Conservation (phyloP, 1,140 invertebrate genomes). For the Reticulitermes speratus region DNA sequence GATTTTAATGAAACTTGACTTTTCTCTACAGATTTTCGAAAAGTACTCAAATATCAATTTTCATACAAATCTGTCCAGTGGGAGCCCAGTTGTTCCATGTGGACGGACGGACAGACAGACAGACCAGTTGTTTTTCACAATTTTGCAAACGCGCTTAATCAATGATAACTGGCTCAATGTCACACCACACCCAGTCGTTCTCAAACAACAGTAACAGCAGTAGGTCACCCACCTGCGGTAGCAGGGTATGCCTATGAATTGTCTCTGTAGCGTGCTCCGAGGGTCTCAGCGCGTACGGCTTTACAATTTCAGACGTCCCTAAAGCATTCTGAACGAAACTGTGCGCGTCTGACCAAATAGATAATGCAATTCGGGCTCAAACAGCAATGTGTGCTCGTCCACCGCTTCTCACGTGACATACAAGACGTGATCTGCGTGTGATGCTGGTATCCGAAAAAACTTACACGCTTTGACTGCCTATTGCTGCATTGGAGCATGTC, state of each 20-base stretch:
- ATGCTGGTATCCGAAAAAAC: neutral
- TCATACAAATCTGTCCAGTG: too few relatives aligned
- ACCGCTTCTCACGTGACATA: neutral
- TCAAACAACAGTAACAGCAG: neutral
- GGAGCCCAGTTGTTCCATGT: too few relatives aligned
- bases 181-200: neutral
- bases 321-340: neutral
- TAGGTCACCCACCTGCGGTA: neutral
- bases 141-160: too few relatives aligned
- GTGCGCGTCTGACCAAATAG: neutral
- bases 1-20: too few relatives aligned
- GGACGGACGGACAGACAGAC: too few relatives aligned
- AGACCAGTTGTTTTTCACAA: too few relatives aligned
- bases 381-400: conserved; percentile 14
- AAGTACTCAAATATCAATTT: too few relatives aligned
- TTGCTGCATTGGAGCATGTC: neutral
- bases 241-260: neutral
- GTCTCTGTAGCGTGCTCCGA: neutral
- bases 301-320: neutral
- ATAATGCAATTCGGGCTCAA: neutral
- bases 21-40: too few relatives aligned
- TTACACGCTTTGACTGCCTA: neutral
- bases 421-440: neutral
- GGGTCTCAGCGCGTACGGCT: neutral
- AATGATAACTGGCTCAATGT: neutral